A percentile compares a stretch with the other conserved stretches of the same genome.
Conservation (phyloP, 2,888 invertebrate species). For the Himalopsyche japonica region DNA sequence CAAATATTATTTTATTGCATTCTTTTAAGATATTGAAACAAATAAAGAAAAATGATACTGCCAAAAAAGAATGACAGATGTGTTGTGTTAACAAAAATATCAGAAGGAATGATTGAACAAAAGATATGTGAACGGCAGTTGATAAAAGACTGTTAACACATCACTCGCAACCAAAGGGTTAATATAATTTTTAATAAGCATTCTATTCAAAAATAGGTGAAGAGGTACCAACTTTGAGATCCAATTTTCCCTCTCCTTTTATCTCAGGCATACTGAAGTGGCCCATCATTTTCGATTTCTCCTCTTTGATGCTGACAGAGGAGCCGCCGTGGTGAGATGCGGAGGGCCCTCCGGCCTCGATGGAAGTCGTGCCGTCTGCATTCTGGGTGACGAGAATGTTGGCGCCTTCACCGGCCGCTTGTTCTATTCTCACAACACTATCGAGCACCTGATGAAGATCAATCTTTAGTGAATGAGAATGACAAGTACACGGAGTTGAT, state of each 20-base stretch:
- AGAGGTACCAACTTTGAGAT: slow-evolving; percentile 51
- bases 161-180: too few relatives aligned
- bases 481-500: too few relatives aligned
- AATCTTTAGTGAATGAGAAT: too few relatives aligned
- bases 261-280: slow-evolving; percentile 61
- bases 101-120: too few relatives aligned
- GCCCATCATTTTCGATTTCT: slow-evolving; percentile 50
- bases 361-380: slow-evolving; percentile 58
- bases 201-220: not conserved
- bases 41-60: too few relatives aligned
- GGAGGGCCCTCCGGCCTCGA: slow-evolving; percentile 49
- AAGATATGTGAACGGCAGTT: too few relatives aligned
- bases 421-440: slow-evolving; percentile 59
- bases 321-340: slow-evolving; percentile 39
- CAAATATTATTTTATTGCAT: too few relatives aligned
- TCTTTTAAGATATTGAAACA: too few relatives aligned
- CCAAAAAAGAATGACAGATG: too few relatives aligned
- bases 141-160: too few relatives aligned
- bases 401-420: slow-evolving; percentile 57
- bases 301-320: slow-evolving; percentile 60
- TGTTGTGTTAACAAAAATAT: too few relatives aligned
- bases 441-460: slow-evolving; percentile 51
- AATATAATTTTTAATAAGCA: too few relatives aligned
- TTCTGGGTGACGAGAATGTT: slow-evolving; percentile 60
- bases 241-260: slow-evolving; percentile 50